Percentiles rank a stretch among this genome's conserved stretches.
These are phyloP conservation scores for Paraplagusia blochii DNA, from an alignment of 2,113 vertebrate species.

Conservation along the genomic window DNA sequence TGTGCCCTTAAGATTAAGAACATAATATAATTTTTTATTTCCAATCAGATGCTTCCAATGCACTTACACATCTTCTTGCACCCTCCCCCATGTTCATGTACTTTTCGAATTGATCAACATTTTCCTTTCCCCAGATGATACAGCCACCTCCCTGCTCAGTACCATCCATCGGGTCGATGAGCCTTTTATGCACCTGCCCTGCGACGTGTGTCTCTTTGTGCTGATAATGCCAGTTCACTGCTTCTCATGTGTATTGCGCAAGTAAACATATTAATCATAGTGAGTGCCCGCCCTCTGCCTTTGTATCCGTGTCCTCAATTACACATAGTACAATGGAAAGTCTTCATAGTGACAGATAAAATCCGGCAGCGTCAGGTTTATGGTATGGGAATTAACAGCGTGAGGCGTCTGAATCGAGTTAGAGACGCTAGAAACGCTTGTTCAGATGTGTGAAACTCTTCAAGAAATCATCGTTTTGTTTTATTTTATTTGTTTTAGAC, in stretches of 20 bases:
- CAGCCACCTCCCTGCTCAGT: background rate
- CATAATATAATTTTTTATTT: too few species aligned
- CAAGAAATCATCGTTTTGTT: too few species aligned
- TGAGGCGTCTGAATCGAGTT: background rate
- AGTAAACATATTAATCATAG: constrained; percentile 44
- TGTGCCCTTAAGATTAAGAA: too few species aligned
- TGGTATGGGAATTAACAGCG: constrained; percentile 1
- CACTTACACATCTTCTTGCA: too few species aligned
- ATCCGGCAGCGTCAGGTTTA: constrained; percentile 19
- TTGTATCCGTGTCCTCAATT: constrained; percentile 11
- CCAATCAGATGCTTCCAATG: too few species aligned
- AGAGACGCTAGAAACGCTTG: too few species aligned
- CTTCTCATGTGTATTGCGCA: constrained; percentile 8
- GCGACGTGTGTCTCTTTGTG: constrained; percentile 9
- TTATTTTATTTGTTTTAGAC: too few species aligned
- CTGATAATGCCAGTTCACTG: constrained; percentile 28
- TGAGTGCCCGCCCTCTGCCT: background rate
- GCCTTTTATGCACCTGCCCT: constrained; percentile 38
- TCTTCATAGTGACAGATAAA: constrained; percentile 20
- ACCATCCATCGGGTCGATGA: constrained; percentile 32
- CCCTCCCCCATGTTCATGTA: too few species aligned
- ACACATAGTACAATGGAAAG: constrained; percentile 23
- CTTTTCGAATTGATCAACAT: too few species aligned
- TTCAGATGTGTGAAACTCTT: too few species aligned
- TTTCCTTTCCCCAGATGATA: background rate